Conservation (phyloP, 1,140 invertebrate species). For the Octopus sinensis region DNA sequence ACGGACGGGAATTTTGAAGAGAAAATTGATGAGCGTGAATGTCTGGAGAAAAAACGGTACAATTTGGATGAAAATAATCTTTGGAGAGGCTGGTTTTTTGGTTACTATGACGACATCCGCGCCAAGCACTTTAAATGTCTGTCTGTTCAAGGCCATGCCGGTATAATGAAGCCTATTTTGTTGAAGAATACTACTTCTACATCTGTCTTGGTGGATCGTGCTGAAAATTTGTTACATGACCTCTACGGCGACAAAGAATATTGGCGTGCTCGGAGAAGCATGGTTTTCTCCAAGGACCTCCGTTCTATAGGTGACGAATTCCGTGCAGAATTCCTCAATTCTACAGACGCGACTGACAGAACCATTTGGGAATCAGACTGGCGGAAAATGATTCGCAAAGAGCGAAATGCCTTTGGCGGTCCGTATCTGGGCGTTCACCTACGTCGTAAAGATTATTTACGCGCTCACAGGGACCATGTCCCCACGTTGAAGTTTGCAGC, state of each 20-base stretch:
- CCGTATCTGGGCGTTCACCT: slow-evolving; percentile 80
- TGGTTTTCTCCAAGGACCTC: slow-evolving; percentile 78
- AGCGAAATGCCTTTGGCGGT: slow-evolving; percentile 64
- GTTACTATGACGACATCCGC: slow-evolving; percentile 62
- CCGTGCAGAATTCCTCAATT: slow-evolving; percentile 69
- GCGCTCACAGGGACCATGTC: slow-evolving; percentile 66
- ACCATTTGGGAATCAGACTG: slow-evolving; percentile 64
- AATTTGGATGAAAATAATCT: slow-evolving; percentile 33
- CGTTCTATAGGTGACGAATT: slow-evolving; percentile 71
- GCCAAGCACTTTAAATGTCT: slow-evolving; percentile 66
- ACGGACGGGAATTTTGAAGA: slow-evolving; percentile 76
- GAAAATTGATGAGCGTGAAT: slow-evolving; percentile 67
- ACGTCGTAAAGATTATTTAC: slow-evolving; percentile 79
- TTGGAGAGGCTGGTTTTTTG: slow-evolving; percentile 65
- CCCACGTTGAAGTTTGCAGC: slow-evolving; percentile 72
- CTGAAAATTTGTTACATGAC: slow-evolving; percentile 85
- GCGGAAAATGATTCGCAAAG: slow-evolving; percentile 63
- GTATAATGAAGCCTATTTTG: slow-evolving; percentile 48
- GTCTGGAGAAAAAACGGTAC: slow-evolving; percentile 35
- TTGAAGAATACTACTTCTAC: slow-evolving; percentile 51
- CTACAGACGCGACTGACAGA: slow-evolving; percentile 65
- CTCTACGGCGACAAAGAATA: slow-evolving; percentile 77
- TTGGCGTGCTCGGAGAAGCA: slow-evolving; percentile 81
- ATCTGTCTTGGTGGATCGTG: slow-evolving; percentile 77
- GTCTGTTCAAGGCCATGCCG: slow-evolving; percentile 73